A percentile compares a stretch with the other conserved stretches of the same genome.
Evolutionary conservation across 2,888 invertebrate genomes (phyloP).

Genomic region (Nephrotoma flavescens): DNA sequence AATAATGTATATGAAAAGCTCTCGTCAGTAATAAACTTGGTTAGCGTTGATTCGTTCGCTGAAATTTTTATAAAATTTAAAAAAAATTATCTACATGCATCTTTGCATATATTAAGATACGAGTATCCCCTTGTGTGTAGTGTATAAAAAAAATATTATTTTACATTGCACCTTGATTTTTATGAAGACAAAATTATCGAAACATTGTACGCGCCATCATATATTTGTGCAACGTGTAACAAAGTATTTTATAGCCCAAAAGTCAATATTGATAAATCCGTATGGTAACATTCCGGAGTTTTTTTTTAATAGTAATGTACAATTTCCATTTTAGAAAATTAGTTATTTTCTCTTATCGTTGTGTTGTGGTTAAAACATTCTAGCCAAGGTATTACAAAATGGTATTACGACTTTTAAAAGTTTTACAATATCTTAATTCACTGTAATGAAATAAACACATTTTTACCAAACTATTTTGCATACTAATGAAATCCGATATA

Average conservation of each 20-base stretch:
- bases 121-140: neutral
- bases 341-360: neutral
- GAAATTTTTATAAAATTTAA: neutral
- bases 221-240: neutral
- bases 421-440: neutral
- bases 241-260: neutral
- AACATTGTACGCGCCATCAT: neutral
- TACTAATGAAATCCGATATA: neutral
- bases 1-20: neutral
- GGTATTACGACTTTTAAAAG: neutral
- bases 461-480: neutral
- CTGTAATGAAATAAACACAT: neutral
- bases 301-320: neutral
- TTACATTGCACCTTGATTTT: neutral
- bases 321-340: neutral
- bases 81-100: neutral
- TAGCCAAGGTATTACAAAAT: neutral
- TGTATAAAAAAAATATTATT: neutral
- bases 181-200: neutral
- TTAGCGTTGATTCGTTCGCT: neutral
- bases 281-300: neutral
- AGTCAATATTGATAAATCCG: neutral
- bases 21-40: neutral
- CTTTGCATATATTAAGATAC: neutral
- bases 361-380: neutral